Base-by-base conservation (phyloP, 2,888 invertebrate species). In the Leucophenga maculata region DNA sequence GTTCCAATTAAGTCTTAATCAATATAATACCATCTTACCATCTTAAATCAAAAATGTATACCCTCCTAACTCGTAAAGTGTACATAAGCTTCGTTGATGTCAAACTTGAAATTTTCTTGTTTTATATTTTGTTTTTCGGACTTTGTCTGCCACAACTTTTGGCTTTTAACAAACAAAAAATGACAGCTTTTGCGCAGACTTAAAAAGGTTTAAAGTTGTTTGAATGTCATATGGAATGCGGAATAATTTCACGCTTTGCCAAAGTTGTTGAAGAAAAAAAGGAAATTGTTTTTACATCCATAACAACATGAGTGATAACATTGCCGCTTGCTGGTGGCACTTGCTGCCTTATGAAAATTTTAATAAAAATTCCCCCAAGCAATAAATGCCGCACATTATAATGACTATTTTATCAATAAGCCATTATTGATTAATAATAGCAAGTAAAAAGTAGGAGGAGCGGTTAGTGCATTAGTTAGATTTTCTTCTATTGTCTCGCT, bases 161-260 rank as follows among this genome's bases (percentile, higher is more conserved):
- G 39, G 11, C 8, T 39, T 39, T 39, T 39, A 54, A 18, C 18
- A 52, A 13, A 18, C 16, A 54, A 54, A 54, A 54, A 54, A 8
- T 20, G 18, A 13, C 54, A 18, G n/a, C 11, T 54, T 18, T 54
- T n/a, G 54, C 54, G 8, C 16, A 16, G 54, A 54, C 54, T 54
- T 13, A 54, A 54, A 54, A 54, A 54, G 54, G 39, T 39, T 39
- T 39, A 11, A 39, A 64, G 46, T 39, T 54, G 66, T 13, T 52
- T 54, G 78, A 77, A 73, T 77, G 76, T 75, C 76, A 76, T 74
- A 72, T 70, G 67, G 67, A 67, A 65, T 70, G 71, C 76, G 74
- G 75, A 74, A 78, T 77, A 79, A 80, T 79, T 79, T 82, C 79
- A 77, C 82, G 80, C 82, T 80, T 80, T 75, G 74, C 48, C 44